phyloP scores from a whole-genome alignment of 1,140 invertebrate species.

The Temnothorax curvispinosus region DNA sequence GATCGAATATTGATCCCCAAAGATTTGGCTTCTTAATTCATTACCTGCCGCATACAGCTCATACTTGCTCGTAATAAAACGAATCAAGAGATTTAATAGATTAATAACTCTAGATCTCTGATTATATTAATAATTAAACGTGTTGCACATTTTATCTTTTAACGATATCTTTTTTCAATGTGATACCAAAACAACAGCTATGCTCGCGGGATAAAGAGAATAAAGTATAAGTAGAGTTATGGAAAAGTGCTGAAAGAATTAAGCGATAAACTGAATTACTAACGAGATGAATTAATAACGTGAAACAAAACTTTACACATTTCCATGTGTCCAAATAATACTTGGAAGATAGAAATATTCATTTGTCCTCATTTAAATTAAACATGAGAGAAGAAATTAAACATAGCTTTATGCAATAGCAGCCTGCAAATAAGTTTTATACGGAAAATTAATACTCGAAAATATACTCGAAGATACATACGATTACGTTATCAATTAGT shows the following conservation, averaged over 20 bases:
- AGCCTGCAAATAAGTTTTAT: conserved; percentile 16
- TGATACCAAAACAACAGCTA: background rate
- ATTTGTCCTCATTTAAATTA: background rate
- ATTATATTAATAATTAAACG: conserved; percentile 1
- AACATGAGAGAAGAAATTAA: conserved; percentile 31
- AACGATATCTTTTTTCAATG: conserved; percentile 4
- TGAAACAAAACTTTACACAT: background rate
- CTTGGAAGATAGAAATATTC: background rate
- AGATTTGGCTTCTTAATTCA: conserved; percentile 33
- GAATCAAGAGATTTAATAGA: conserved; percentile 8
- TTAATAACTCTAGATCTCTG: background rate
- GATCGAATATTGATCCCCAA: conserved; percentile 67
- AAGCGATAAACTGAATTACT: conserved; percentile 32
- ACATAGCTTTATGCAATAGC: background rate
- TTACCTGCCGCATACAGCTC: background rate
- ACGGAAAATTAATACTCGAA: background rate
- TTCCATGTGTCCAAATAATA: background rate
- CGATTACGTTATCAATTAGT: background rate
- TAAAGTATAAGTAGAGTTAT: conserved; percentile 1
- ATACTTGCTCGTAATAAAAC: conserved; percentile 4
- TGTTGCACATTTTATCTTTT: conserved; percentile 26
- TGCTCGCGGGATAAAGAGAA: conserved; percentile 16
- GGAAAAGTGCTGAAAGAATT: conserved; percentile 2
- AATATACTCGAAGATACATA: background rate
- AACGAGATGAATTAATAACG: conserved; percentile 10